Evolutionary conservation across 2,113 vertebrate species (phyloP).

Genomic region (Engystomops pustulosus): DNA sequence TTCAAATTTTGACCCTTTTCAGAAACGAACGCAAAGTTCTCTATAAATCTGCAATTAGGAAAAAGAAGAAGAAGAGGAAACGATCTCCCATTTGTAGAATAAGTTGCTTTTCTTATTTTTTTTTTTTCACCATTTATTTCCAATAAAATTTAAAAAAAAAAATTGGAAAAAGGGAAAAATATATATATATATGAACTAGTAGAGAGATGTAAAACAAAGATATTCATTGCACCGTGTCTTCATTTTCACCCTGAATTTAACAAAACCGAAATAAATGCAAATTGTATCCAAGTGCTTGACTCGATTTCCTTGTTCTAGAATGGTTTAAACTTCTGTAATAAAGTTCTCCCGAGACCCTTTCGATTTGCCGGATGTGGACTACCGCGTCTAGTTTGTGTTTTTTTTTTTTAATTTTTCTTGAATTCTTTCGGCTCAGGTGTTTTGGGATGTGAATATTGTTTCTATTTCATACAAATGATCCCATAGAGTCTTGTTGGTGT

Average conservation of each 20-base stretch:
- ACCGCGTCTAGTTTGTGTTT: neutral
- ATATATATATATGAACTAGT: conserved; percentile 25
- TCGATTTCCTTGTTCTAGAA: conserved; percentile 45
- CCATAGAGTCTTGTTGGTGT: conserved; percentile 31
- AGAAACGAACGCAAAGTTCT: conserved; percentile 32
- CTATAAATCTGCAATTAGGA: conserved; percentile 34
- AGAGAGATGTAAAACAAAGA: conserved; percentile 26
- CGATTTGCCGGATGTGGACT: conserved; percentile 30
- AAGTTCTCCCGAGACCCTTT: conserved; percentile 52
- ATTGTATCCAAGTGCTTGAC: conserved; percentile 41
- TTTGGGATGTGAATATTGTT: conserved; percentile 37
- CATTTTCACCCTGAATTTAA: conserved; percentile 52
- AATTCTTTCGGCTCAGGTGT: conserved; percentile 44
- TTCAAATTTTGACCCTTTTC: conserved; percentile 11
- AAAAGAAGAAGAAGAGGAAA: too few relatives aligned
- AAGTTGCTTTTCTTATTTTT: conserved; percentile 38
- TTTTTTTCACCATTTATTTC: conserved; percentile 51
- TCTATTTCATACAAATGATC: conserved; percentile 48
- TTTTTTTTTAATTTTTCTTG: too few relatives aligned
- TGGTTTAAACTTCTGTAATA: conserved; percentile 52
- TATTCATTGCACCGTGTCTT: conserved; percentile 35
- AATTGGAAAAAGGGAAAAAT: conserved; percentile 29
- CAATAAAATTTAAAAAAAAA: conserved; percentile 49
- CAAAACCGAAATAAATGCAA: conserved; percentile 40
- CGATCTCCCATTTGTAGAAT: conserved; percentile 19